Percentiles rank a stretch among this genome's conserved stretches.
Conservation (phyloP, 2,888 invertebrate genomes). For the Stenolophus ochropezus region DNA sequence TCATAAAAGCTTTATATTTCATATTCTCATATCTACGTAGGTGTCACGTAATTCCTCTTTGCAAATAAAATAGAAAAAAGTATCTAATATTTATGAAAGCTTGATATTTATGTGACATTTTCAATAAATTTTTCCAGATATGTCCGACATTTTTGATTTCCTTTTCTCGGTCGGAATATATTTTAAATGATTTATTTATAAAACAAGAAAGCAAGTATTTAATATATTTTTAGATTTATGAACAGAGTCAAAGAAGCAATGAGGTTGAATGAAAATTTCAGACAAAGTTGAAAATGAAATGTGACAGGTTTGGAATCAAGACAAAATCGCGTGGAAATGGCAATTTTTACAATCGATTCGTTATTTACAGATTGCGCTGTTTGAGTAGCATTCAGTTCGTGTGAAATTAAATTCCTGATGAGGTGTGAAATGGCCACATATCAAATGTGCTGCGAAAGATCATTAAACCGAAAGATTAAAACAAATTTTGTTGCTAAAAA, state of each 20-base stretch:
- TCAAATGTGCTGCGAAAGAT: background rate
- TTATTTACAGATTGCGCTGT: slow-evolving; percentile 5
- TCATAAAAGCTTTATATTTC: too few species aligned
- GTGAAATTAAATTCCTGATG: background rate
- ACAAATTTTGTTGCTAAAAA: background rate
- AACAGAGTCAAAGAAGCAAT: slow-evolving; percentile 35
- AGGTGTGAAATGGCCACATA: slow-evolving; percentile 1
- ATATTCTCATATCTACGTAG: background rate
- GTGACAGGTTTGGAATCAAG: background rate
- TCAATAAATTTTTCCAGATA: background rate
- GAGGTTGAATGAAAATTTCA: background rate
- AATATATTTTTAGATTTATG: too few species aligned
- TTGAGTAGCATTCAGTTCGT: background rate
- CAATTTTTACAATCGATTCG: slow-evolving; percentile 23
- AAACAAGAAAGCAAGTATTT: too few species aligned
- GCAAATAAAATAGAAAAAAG: slow-evolving; percentile 9
- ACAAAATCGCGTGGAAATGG: background rate
- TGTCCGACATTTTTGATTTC: too few species aligned
- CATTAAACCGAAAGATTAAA: background rate
- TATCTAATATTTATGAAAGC: slow-evolving; percentile 12
- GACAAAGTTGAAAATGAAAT: slow-evolving; percentile 3
- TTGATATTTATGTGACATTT: background rate
- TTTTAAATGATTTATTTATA: background rate
- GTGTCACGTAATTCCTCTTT: background rate
- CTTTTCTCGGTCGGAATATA: too few species aligned